Conservation (phyloP, 2,113 vertebrate species). For the Tachuris rubrigastra region DNA sequence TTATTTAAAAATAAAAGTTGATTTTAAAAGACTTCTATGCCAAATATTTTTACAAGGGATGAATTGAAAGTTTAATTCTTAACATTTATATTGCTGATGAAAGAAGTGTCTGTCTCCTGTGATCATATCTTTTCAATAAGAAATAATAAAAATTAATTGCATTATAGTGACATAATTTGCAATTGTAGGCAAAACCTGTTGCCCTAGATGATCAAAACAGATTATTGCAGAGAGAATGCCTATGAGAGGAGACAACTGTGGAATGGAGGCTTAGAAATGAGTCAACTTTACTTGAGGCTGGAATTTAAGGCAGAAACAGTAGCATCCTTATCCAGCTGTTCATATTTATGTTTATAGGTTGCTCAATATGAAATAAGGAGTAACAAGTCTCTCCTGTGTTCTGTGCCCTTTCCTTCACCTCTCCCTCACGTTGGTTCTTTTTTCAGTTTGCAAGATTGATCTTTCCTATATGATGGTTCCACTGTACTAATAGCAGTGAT, state of each 20-base stretch:
- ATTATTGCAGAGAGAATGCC: not conserved
- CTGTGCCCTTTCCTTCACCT: not conserved
- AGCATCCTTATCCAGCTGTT: not conserved
- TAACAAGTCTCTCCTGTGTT: not conserved
- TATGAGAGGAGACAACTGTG: not conserved
- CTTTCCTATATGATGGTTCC: not conserved
- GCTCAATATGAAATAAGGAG: not conserved
- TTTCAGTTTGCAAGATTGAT: not conserved
- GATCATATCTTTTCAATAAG: not conserved
- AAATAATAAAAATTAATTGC: not conserved
- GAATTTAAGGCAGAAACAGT: not conserved
- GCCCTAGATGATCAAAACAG: not conserved
- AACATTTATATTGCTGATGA: not conserved
- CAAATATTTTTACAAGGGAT: not conserved
- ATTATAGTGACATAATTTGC: not conserved
- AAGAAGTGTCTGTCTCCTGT: not conserved
- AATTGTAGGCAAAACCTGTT: not conserved
- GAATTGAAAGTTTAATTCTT: not conserved
- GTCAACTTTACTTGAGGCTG: not conserved
- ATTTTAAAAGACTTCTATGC: not conserved
- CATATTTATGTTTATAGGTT: fast-evolving
- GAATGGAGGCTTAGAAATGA: not conserved
- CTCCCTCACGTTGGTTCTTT: not conserved
- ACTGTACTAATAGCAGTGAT: not conserved
- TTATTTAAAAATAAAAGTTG: not conserved